phyloP scores from a whole-genome alignment of 1,140 invertebrate genomes.

The Hesperophylax magnus region DNA sequence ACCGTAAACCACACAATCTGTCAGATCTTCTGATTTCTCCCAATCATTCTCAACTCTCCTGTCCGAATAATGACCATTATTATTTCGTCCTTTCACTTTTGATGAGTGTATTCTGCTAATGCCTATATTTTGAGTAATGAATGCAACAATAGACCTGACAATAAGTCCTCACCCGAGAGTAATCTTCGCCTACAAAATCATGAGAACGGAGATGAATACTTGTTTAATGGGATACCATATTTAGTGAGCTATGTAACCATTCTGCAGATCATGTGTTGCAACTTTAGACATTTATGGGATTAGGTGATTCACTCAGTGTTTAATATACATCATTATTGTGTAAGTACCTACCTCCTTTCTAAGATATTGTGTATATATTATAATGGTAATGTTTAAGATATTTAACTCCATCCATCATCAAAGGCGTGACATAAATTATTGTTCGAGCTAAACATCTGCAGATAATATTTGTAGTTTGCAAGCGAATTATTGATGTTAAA shows the following conservation, averaged over 20 bases:
- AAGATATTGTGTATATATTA: too few relatives aligned
- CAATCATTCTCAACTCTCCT: too few relatives aligned
- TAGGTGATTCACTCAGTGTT: not conserved
- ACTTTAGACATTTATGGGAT: conserved; percentile 13
- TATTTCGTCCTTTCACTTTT: conserved; percentile 28
- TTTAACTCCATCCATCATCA: too few relatives aligned
- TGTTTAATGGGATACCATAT: conserved; percentile 30
- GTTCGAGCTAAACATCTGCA: too few relatives aligned
- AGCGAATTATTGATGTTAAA: too few relatives aligned
- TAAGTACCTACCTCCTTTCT: too few relatives aligned
- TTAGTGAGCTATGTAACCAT: conserved; percentile 10
- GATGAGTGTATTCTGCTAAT: conserved; percentile 3
- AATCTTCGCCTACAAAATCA: conserved; percentile 6
- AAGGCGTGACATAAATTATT: too few relatives aligned
- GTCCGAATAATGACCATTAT: conserved; percentile 1
- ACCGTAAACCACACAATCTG: too few relatives aligned
- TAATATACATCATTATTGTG: too few relatives aligned
- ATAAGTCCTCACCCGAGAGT: not conserved
- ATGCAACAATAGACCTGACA: conserved; percentile 9
- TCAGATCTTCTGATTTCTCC: too few relatives aligned
- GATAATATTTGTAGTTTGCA: too few relatives aligned
- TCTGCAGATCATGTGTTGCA: conserved; percentile 33
- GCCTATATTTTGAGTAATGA: conserved; percentile 26
- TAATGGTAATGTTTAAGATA: too few relatives aligned
- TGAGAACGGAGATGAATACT: conserved; percentile 18